These are phyloP conservation scores for Neosilurus mollespiculum DNA, from an alignment of 2,797 vertebrate genomes.

Conservation along the genomic window DNA sequence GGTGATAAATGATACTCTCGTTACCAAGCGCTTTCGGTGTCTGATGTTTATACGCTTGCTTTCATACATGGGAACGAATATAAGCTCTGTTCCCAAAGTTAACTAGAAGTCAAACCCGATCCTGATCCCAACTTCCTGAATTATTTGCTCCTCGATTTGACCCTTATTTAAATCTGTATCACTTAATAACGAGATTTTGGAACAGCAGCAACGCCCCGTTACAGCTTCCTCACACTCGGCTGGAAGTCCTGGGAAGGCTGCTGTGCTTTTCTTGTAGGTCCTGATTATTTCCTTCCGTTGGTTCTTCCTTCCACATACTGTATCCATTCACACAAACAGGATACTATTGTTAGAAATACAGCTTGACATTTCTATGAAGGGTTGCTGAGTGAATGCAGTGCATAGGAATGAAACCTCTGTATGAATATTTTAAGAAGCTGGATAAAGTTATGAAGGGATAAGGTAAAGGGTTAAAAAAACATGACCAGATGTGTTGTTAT, in stretches of 20 bases:
- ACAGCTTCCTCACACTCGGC: background rate
- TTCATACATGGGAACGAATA: background rate
- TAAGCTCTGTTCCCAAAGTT: background rate
- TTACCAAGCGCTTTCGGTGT: no score
- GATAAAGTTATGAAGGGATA: no score
- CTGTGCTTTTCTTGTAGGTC: constrained; percentile 1
- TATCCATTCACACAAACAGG: constrained; percentile 8
- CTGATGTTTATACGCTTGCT: background rate
- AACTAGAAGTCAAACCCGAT: background rate
- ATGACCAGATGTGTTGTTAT: no score
- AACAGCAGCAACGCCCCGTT: background rate
- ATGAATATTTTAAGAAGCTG: no score
- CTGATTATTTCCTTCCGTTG: constrained; percentile 34
- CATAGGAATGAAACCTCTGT: background rate
- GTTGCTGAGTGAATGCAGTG: background rate
- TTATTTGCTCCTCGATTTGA: background rate
- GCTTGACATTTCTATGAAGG: background rate
- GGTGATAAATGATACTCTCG: no score
- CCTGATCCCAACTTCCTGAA: background rate
- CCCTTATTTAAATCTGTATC: background rate
- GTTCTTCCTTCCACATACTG: constrained; percentile 10
- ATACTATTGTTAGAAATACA: background rate
- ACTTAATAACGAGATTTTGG: background rate
- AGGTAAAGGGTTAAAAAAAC: no score
- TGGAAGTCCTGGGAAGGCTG: background rate